Base-by-base conservation (phyloP, 1,140 invertebrate species). In the Amphibalanus amphitrite region DNA sequence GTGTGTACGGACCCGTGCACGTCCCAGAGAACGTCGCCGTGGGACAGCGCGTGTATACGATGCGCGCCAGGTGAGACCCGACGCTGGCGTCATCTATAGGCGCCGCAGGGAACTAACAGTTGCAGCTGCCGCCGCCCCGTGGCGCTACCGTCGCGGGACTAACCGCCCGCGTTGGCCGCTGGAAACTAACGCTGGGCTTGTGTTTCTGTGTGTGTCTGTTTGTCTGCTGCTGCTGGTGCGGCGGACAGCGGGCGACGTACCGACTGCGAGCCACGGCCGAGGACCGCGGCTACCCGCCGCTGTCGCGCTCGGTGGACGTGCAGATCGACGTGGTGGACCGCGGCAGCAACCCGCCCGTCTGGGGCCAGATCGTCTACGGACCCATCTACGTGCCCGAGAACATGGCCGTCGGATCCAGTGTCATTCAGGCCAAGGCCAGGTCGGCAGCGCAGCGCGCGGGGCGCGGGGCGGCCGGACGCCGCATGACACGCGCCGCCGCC, bases 1-100 rank as follows among this genome's bases (percentile, higher is more conserved):
- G 85, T 83, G 86, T 91, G 84, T 95, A 95, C 87, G 91, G 92
- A 84, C 92, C 92, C 84, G 92, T 92, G 86, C 89, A 90, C 87
- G 91, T 95, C 86, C 90, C 89, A 87, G 93, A 96, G 90, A 95
- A 95, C 90, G 90, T 94, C 86, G 93, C 91, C 87, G 90, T 95
- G 86, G 91, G 93, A 88, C 93, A 91, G 84, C 88, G 92, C 87
- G 91, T 96, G 86, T 93, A 90, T 84, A 89, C 91, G 84, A 88
- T 95, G 82, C 95, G 93, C 89, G 92, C 92, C 85, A 93, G 92
- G 92, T 94, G 92, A 90, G 91, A 93, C 33, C 4, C 33, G 33
- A 38, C 33, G 33, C 33, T 15, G 15, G 33, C 33, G 33, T 38
- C 33, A 38, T 15, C 33, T 38, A 38, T 38, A 38, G 4, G 33